A percentile compares a stretch with the other conserved stretches of the same genome.
Conservation (phyloP, 2,797 vertebrate species). For the Kryptolebias ocellatus region DNA sequence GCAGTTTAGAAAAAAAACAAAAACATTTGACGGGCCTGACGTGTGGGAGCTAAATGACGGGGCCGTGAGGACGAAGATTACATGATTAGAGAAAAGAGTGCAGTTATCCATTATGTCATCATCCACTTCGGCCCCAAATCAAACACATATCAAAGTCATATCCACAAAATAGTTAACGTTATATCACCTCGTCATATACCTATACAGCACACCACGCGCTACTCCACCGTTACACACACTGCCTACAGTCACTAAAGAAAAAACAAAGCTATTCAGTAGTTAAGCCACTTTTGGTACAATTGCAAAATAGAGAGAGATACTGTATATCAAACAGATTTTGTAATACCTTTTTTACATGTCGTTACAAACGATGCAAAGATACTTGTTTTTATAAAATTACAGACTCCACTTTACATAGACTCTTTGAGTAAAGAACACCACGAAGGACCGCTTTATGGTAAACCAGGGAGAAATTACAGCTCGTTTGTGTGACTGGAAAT, state of each 20-base stretch:
- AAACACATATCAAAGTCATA: constrained; percentile 75
- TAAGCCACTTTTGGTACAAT: constrained; percentile 99
- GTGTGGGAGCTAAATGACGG: constrained; percentile 31
- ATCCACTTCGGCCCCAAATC: constrained; percentile 65
- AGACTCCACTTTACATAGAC: constrained; percentile 89
- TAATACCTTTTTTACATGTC: constrained; percentile 75
- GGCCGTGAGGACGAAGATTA: constrained; percentile 43
- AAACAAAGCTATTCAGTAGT: constrained; percentile 91
- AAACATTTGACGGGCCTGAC: constrained; percentile 17
- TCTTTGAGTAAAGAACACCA: constrained; percentile 84
- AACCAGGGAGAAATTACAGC: constrained; percentile 77
- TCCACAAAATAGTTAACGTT: constrained; percentile 78
- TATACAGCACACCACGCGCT: constrained; percentile 84
- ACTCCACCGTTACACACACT: constrained; percentile 83
- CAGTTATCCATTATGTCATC: constrained; percentile 71
- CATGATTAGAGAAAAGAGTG: constrained; percentile 53
- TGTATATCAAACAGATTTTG: constrained; percentile 91
- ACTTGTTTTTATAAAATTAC: constrained; percentile 95
- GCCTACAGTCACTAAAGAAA: constrained; percentile 86
- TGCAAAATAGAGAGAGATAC: constrained; percentile 89
- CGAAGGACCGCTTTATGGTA: constrained; percentile 81
- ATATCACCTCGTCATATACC: constrained; percentile 85
- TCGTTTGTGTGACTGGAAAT: constrained; percentile 82
- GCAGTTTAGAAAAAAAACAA: constrained; percentile 27
- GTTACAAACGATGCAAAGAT: constrained; percentile 97